phyloP scores from a whole-genome alignment of 1,140 invertebrate species.

The Drosophila leontia region DNA sequence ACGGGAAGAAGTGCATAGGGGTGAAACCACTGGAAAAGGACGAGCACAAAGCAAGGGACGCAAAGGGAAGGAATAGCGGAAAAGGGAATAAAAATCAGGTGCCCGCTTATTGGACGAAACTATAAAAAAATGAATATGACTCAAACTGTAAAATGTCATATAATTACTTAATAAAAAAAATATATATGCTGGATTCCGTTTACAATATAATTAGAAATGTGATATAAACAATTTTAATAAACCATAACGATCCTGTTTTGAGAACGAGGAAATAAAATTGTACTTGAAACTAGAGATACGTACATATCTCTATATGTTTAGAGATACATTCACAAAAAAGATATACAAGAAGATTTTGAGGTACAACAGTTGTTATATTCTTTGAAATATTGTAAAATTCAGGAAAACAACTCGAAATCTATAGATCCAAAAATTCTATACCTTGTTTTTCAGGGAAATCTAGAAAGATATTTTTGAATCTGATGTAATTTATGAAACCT shows the following conservation, averaged over 20 bases:
- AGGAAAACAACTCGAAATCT: neutral
- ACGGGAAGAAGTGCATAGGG: conserved; percentile 10
- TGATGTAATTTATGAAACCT: neutral
- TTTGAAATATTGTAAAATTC: neutral
- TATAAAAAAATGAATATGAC: neutral
- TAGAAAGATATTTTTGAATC: neutral
- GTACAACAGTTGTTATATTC: neutral
- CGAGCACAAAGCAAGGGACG: conserved; percentile 6
- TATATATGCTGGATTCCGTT: too few species aligned
- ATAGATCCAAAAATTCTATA: neutral
- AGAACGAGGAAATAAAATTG: neutral
- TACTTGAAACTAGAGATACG: neutral
- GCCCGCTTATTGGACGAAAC: conserved; percentile 16
- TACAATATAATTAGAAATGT: neutral
- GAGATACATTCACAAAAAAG: neutral
- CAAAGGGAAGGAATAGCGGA: conserved; percentile 17
- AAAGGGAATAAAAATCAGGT: conserved; percentile 48
- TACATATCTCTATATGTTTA: neutral
- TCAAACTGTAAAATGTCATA: neutral
- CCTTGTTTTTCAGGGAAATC: neutral
- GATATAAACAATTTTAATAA: neutral
- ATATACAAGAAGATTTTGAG: neutral
- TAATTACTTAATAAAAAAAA: too few species aligned
- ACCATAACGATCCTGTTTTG: neutral
- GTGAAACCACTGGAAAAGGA: conserved; percentile 10